phyloP scores from a whole-genome alignment of 2,888 invertebrate species.

The Thumatha senex region DNA sequence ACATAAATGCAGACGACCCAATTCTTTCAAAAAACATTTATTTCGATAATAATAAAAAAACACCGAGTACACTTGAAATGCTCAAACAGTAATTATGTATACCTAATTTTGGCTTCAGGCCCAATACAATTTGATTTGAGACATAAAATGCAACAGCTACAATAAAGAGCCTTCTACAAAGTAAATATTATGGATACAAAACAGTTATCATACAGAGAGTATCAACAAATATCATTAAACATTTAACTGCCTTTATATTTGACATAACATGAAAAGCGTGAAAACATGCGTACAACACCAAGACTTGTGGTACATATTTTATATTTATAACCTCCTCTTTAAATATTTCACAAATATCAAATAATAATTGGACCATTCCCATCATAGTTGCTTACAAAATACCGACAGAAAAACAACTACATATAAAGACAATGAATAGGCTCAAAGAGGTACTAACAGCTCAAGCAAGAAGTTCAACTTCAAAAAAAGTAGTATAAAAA shows the following conservation, averaged over 20 bases:
- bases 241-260: conserved; percentile 16
- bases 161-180: conserved; percentile 13
- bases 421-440: conserved; percentile 53
- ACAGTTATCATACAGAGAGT: conserved; percentile 20
- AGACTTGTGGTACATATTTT: conserved; percentile 15
- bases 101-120: conserved; percentile 23
- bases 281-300: conserved; percentile 17
- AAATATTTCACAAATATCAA: conserved; percentile 16
- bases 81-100: conserved; percentile 16
- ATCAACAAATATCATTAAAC: conserved; percentile 15
- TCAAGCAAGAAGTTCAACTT: conserved; percentile 57
- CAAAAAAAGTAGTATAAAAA: conserved; percentile 69
- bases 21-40: conserved; percentile 41
- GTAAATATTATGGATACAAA: conserved; percentile 23
- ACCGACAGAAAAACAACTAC: conserved; percentile 50
- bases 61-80: conserved; percentile 15
- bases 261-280: conserved; percentile 16
- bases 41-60: conserved; percentile 23
- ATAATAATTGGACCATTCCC: conserved; percentile 62
- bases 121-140: conserved; percentile 17
- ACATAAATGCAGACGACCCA: conserved; percentile 61
- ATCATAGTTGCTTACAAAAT: conserved; percentile 51
- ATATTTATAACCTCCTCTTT: conserved; percentile 12
- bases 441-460: conserved; percentile 55
- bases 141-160: conserved; percentile 17